A percentile compares a stretch with the other conserved stretches of the same genome.
These are phyloP conservation scores for Microplitis demolitor DNA, from an alignment of 1,140 invertebrate genomes.

Conservation along the genomic window DNA sequence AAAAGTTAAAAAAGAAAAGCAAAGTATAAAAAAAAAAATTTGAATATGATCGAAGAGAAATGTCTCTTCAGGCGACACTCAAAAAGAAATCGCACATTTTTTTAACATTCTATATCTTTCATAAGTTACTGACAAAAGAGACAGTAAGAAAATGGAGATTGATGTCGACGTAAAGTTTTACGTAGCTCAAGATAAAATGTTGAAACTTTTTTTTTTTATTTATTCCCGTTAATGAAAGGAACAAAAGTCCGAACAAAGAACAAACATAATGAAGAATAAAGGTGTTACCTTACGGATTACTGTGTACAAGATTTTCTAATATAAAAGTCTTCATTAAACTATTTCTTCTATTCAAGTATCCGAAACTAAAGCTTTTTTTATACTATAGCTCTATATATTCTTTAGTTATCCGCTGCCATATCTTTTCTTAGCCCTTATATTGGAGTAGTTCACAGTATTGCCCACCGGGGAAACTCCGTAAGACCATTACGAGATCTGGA, in stretches of 20 bases:
- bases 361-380: too few species aligned
- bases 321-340: too few species aligned
- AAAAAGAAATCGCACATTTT: not conserved
- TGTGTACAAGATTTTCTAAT: too few species aligned
- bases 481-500: not conserved
- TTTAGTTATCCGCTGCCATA: not conserved
- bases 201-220: not conserved
- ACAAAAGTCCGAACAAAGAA: too few species aligned
- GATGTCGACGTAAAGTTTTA: not conserved
- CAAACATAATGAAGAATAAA: too few species aligned
- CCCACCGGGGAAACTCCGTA: not conserved
- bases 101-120: not conserved
- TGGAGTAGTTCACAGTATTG: not conserved
- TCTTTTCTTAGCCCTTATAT: not conserved
- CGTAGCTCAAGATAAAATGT: not conserved
- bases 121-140: constrained; percentile 11
- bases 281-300: too few species aligned
- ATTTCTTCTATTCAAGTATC: too few species aligned
- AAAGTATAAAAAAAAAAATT: not conserved
- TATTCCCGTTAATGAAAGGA: not conserved
- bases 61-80: not conserved
- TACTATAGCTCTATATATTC: not conserved
- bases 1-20: not conserved
- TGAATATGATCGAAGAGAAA: constrained; percentile 17
- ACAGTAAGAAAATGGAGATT: not conserved